Evolutionary conservation across 2,113 vertebrate genomes (phyloP), one percentile per base, ranked within the genome.

Genomic region (Chascanopsetta lugubris): DNA sequence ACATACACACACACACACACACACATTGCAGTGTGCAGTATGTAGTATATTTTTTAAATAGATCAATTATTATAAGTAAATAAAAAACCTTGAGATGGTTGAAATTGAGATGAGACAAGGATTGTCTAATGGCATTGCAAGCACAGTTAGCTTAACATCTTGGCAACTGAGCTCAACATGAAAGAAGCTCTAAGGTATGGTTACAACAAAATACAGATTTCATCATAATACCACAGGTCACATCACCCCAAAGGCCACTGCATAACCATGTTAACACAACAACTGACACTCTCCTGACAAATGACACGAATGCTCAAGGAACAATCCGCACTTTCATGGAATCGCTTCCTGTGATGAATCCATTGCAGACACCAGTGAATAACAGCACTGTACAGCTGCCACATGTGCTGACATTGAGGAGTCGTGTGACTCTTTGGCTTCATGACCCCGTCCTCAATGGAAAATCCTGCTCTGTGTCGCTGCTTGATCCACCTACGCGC

Each of bases 191-290:
- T 18, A 54, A 38, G 43, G 25, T 29, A 22, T 2, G 1, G 43
- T 49, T 49, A 12, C 21, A 27, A 22, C n/a, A 24, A 49, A 25
- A 63, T 43, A 4, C 17, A 57, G 24, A 29, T 61, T 55, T 50
- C n/a, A 13, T 36, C 21, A 7, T 18, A 9, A 46, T 18, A 48
- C 24, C 20, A 25, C 8, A 24, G 2, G 24, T 56, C 12, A 40
- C 9, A 26, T 12, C 32, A 38, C 13, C 53, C 20, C n/a, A 8
- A 56, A 51, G 54, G 21, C 8, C 2, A 9, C 21, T 7, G 2
- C 26, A 12, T 32, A 34, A 34, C 15, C 32, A 13, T 21, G 26
- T 32, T 2, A 34, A 54, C 18, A 34, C 51, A 18, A 5, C 20
- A 34, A 30, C 29, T 53, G 32, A 30, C 27, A 13, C 17, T 32